These are phyloP conservation scores for Erebia ligea DNA, from an alignment of 2,888 invertebrate genomes.

Conservation along the genomic window DNA sequence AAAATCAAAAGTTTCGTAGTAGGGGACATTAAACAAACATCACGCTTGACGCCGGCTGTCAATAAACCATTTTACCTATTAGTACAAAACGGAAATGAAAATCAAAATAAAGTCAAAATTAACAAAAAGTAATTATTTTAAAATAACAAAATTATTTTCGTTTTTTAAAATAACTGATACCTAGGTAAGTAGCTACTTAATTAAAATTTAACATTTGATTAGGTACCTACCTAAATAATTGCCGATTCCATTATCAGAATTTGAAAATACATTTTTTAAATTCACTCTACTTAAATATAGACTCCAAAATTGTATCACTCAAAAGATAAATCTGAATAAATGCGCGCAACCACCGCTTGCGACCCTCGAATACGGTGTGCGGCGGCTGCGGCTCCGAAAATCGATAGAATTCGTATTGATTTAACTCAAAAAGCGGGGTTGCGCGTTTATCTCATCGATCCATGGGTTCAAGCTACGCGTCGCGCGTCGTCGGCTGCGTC, in stretches of 20 bases:
- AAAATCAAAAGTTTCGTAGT: constrained; percentile 19
- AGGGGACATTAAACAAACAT: constrained; percentile 8
- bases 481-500: constrained; percentile 43
- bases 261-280: not conserved
- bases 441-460: constrained; percentile 91
- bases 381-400: constrained; percentile 87
- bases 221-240: not conserved
- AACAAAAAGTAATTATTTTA: not conserved
- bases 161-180: not conserved
- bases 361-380: constrained; percentile 76
- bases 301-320: not conserved
- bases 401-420: constrained; percentile 90
- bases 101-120: constrained; percentile 6
- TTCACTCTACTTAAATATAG: not conserved
- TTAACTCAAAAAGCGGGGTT: constrained; percentile 86
- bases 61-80: too few species aligned
- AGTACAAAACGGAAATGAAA: constrained; percentile 20
- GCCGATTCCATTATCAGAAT: not conserved
- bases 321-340: constrained; percentile 8
- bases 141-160: not conserved
- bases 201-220: not conserved
- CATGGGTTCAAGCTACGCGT: constrained; percentile 68
- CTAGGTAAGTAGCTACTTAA: too few species aligned
- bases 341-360: constrained; percentile 80
- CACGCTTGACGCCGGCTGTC: not conserved